These are phyloP conservation scores for Urosaurus nigricauda DNA, from an alignment of 2,797 vertebrate genomes.

Conservation along the genomic window DNA sequence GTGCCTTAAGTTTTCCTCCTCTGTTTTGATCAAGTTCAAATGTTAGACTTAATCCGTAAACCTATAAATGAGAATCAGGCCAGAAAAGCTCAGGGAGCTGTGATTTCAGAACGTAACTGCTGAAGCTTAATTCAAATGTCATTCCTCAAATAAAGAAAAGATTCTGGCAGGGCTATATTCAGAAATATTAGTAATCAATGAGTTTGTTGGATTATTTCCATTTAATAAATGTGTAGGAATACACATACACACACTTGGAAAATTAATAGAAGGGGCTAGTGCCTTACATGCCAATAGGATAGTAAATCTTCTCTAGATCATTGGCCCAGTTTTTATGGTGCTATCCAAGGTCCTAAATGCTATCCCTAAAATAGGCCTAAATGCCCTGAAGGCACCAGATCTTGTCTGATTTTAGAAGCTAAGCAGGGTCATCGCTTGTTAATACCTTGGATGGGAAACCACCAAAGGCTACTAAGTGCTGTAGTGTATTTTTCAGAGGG, in stretches of 20 bases:
- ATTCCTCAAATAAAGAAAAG: conserved; percentile 65
- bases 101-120: conserved; percentile 64
- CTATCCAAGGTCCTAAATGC: no score
- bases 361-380: no score
- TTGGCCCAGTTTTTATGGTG: no score
- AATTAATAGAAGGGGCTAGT: no score
- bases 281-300: no score
- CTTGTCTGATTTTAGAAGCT: no score
- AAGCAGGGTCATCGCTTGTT: no score
- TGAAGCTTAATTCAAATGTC: conserved; percentile 72
- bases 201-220: conserved; percentile 47
- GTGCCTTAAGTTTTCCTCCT: conserved; percentile 71
- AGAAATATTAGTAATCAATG: conserved; percentile 75
- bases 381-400: no score
- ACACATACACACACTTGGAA: background rate
- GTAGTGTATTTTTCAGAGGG: no score
- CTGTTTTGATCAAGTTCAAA: conserved; percentile 73
- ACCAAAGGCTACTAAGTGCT: no score
- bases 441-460: no score
- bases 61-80: conserved; percentile 67
- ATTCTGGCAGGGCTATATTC: conserved; percentile 40
- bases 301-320: no score
- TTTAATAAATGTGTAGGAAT: conserved; percentile 63
- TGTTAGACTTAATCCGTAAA: conserved; percentile 77
- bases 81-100: conserved; percentile 55